Percentiles rank a stretch among this genome's conserved stretches.
Evolutionary conservation across 1,140 invertebrate species (phyloP).

Genomic region (Adoxophyes honmai): DNA sequence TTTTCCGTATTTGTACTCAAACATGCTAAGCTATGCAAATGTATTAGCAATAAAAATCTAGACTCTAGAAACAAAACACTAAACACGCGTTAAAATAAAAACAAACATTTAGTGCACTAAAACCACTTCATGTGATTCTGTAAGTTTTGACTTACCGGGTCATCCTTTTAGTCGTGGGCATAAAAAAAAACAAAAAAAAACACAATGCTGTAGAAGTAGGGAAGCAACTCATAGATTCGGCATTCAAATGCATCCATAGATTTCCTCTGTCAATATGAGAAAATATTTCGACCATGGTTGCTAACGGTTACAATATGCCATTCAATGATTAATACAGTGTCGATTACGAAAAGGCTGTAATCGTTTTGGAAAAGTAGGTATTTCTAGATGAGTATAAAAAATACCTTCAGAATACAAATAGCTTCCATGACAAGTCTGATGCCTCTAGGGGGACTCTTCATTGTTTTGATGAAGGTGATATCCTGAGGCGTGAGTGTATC

Average conservation of each 20-base stretch:
- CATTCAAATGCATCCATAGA: background rate
- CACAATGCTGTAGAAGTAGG: background rate
- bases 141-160: background rate
- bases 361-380: no score
- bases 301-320: no score
- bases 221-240: no score
- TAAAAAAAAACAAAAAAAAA: background rate
- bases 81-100: no score
- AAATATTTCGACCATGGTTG: background rate
- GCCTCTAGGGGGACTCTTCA: constrained; percentile 97
- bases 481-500: constrained; percentile 95
- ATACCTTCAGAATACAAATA: constrained; percentile 94
- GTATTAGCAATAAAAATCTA: no score
- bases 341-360: no score
- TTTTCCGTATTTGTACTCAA: no score
- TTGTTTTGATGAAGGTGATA: constrained; percentile 96
- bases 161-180: background rate
- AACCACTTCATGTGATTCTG: background rate
- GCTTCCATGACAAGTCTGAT: constrained; percentile 98
- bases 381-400: background rate
- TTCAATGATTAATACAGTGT: no score
- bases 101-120: background rate
- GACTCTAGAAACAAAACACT: no score
- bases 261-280: constrained; percentile 3
- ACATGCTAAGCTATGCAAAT: no score